Conservation (phyloP, 2,888 invertebrate species). For the Apotomis capreana region DNA sequence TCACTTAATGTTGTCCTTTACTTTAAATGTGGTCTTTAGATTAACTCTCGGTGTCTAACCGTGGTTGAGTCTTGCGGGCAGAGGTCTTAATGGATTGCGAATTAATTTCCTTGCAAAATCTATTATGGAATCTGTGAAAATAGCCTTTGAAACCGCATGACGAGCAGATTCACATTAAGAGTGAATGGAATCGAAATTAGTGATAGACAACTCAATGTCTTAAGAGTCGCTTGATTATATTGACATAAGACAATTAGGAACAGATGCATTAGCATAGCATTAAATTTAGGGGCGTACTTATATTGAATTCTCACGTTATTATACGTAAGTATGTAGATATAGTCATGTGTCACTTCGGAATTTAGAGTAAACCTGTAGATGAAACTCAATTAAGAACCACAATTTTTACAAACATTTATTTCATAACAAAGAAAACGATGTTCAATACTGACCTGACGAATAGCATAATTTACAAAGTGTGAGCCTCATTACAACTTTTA, state of each 20-base stretch:
- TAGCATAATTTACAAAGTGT: conserved; percentile 38
- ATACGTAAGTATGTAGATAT: no score
- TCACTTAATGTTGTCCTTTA: conserved; percentile 1
- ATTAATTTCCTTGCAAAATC: conserved; percentile 29
- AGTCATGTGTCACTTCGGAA: no score
- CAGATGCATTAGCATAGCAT: no score
- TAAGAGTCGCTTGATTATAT: no score
- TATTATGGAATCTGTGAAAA: conserved; percentile 11
- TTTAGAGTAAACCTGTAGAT: neutral
- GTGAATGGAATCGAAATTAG: conserved; percentile 11
- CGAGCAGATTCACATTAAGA: conserved; percentile 4
- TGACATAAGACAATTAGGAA: no score
- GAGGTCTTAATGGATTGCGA: conserved; percentile 22
- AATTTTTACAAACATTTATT: conserved; percentile 53
- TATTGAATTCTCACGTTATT: no score
- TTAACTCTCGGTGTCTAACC: neutral
- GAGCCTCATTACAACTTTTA: conserved; percentile 41
- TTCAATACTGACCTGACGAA: conserved; percentile 61
- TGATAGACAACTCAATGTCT: neutral
- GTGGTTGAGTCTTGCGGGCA: conserved; percentile 27
- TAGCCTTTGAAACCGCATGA: conserved; percentile 26
- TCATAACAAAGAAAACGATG: conserved; percentile 49
- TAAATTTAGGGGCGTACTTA: no score
- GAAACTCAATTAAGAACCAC: conserved; percentile 28
- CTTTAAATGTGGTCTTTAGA: neutral